Evolutionary conservation across 2,888 invertebrate species (phyloP).

Genomic region (Tenthredo scrophulariae): DNA sequence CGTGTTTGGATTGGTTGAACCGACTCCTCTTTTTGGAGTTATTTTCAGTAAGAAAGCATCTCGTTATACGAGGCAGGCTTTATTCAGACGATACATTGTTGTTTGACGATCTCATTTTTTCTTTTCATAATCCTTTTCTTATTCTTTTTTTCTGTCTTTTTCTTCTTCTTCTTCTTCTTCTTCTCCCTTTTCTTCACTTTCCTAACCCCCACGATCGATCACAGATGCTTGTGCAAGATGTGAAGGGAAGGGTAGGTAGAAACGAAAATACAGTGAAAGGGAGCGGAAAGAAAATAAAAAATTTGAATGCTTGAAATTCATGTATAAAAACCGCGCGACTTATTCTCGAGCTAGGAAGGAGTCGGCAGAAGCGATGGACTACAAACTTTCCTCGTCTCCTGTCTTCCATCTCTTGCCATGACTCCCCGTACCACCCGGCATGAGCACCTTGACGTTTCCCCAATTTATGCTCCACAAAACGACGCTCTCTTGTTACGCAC

Average conservation of each 20-base stretch:
- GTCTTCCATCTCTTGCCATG: constrained; percentile 4
- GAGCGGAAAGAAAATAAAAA: neutral
- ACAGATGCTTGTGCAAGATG: neutral
- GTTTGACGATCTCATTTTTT: constrained; percentile 17
- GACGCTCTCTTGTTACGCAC: constrained; percentile 69
- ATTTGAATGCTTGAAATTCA: constrained; percentile 1
- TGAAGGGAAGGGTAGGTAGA: too few species aligned
- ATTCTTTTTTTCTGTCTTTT: neutral
- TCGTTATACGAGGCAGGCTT: constrained; percentile 26
- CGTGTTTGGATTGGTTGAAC: constrained; percentile 45
- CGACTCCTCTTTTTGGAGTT: neutral
- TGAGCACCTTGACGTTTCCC: constrained; percentile 45
- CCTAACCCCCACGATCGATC: neutral
- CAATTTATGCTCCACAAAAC: constrained; percentile 54
- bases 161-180: neutral
- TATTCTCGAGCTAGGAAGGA: neutral
- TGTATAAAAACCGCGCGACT: constrained; percentile 17
- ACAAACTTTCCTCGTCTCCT: constrained; percentile 40
- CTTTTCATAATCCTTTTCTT: neutral
- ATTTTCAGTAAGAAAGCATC: constrained; percentile 20
- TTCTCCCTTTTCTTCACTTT: neutral
- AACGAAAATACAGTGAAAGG: neutral
- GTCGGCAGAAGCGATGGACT: constrained; percentile 47
- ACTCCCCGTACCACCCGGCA: neutral
- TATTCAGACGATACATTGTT: neutral